phyloP scores from a whole-genome alignment of 2,888 invertebrate genomes.

The Monoplex corrugatus region DNA sequence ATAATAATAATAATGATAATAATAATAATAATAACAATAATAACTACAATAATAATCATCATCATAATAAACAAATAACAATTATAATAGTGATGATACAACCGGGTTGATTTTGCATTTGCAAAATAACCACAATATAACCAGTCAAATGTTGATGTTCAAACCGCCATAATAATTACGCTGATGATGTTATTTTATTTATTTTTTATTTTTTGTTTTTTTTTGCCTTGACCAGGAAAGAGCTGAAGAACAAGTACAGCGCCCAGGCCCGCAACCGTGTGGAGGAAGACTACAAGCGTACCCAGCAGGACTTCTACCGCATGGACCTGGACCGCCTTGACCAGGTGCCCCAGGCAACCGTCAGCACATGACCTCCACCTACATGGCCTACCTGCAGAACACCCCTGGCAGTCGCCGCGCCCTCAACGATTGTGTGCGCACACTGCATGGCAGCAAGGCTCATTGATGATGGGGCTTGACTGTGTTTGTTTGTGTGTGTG shows the following conservation, averaged over 20 bases:
- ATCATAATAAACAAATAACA: too few species aligned
- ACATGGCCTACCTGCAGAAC: slow-evolving; percentile 81
- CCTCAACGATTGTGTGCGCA: slow-evolving; percentile 75
- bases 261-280: slow-evolving; percentile 71
- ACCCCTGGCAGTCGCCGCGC: slow-evolving; percentile 80
- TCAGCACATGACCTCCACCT: slow-evolving; percentile 76
- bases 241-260: slow-evolving; percentile 74
- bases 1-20: too few species aligned
- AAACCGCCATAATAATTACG: too few species aligned
- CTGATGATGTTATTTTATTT: too few species aligned
- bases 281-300: slow-evolving; percentile 76
- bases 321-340: slow-evolving; percentile 79
- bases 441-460: slow-evolving; percentile 60
- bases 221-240: slow-evolving; percentile 71
- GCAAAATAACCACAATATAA: too few species aligned
- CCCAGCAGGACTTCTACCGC: slow-evolving; percentile 79
- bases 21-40: too few species aligned
- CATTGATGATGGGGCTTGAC: slow-evolving; percentile 21
- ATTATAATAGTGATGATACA: too few species aligned
- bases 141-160: too few species aligned
- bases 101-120: too few species aligned
- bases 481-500: background rate
- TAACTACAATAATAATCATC: too few species aligned
- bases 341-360: slow-evolving; percentile 74
- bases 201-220: too few species aligned